phyloP scores from a whole-genome alignment of 92 coral and sea anemone genomes.

The Anthopleura xanthogrammica region DNA sequence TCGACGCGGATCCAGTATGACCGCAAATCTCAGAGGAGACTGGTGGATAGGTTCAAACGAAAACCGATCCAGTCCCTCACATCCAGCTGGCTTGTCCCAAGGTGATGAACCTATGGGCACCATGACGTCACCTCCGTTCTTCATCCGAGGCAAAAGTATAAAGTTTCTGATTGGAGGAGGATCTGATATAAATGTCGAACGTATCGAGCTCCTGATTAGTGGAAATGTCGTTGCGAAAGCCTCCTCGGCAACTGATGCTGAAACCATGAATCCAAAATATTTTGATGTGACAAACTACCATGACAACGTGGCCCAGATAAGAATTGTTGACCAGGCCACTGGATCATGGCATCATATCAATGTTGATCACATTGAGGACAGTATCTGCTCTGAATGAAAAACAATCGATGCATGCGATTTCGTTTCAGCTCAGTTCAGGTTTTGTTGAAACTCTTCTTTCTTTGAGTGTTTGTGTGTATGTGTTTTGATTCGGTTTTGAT shows the following conservation, averaged over 20 bases:
- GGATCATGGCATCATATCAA: conserved; percentile 11
- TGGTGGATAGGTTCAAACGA: conserved; percentile 40
- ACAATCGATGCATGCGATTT: neutral
- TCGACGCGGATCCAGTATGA: neutral
- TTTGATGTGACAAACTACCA: conserved; percentile 10
- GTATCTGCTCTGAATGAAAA: neutral
- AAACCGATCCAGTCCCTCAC: conserved; percentile 44
- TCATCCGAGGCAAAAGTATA: conserved; percentile 17
- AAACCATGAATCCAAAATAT: neutral
- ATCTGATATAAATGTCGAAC: neutral
- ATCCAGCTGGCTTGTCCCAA: conserved; percentile 14
- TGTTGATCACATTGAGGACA: conserved; percentile 19
- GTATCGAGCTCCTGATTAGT: conserved; percentile 30
- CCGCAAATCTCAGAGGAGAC: conserved; percentile 17
- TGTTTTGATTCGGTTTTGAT: too few relatives aligned
- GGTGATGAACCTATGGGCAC: conserved; percentile 35
- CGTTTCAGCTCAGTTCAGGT: too few relatives aligned
- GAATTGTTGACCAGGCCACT: neutral
- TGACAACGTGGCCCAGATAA: conserved; percentile 1
- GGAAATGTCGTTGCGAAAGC: conserved; percentile 13
- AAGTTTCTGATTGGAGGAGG: conserved; percentile 45
- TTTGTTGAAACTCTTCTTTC: too few relatives aligned
- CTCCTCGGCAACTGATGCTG: neutral
- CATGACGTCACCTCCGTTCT: conserved; percentile 40
- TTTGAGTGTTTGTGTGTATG: too few relatives aligned